Percentiles rank a stretch among this genome's conserved stretches.
Conservation (phyloP, 1,140 invertebrate species). For the Ephestia elutella region DNA sequence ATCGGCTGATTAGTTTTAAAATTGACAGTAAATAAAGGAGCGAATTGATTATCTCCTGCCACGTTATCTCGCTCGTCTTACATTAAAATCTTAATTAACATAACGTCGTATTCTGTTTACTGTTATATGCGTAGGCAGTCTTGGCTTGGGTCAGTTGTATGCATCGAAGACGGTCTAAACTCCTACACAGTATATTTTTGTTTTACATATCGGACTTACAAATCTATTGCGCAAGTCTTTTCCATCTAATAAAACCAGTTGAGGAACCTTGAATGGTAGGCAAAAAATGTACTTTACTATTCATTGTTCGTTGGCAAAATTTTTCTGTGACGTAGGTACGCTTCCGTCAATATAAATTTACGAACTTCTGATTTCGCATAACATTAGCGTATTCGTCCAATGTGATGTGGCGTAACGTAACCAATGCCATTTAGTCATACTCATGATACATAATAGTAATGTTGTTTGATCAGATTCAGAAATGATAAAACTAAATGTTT, state of each 20-base stretch:
- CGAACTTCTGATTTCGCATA: not conserved
- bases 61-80: not conserved
- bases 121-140: conserved; percentile 46
- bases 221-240: not conserved
- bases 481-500: no score
- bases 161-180: conserved; percentile 25
- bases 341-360: not conserved
- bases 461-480: no score
- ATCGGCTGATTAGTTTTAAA: no score
- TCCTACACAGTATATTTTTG: conserved; percentile 34
- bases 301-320: not conserved
- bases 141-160: conserved; percentile 26
- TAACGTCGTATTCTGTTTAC: conserved; percentile 19
- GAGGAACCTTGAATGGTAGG: not conserved
- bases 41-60: not conserved
- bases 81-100: not conserved
- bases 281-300: not conserved
- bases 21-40: no score
- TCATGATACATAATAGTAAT: no score
- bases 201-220: conserved; percentile 6
- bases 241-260: not conserved
- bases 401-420: no score
- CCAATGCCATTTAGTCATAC: no score
- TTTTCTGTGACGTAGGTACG: not conserved
- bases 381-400: not conserved